Conservation (phyloP, 2,888 invertebrate genomes). For the Temnothorax unifasciatus region DNA sequence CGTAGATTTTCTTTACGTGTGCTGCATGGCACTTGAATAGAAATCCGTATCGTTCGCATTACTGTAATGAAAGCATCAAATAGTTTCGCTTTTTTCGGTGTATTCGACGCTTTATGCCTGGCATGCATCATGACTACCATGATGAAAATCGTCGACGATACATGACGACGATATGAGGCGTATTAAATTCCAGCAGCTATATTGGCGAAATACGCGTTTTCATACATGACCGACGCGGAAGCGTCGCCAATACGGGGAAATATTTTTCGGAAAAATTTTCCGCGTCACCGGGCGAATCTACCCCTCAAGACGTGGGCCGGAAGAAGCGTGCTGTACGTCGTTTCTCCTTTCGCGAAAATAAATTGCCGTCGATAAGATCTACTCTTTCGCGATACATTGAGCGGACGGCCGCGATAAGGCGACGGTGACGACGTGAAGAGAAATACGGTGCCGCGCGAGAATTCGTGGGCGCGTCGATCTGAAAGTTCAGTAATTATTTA, state of each 20-base stretch:
- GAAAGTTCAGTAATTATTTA: constrained; percentile 44
- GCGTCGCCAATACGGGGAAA: constrained; percentile 17
- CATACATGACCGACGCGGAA: constrained; percentile 33
- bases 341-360: constrained; percentile 50
- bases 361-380: constrained; percentile 62
- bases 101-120: no score
- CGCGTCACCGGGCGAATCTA: not conserved
- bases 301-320: not conserved
- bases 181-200: constrained; percentile 24
- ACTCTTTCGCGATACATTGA: constrained; percentile 46
- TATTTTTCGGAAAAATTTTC: constrained; percentile 41
- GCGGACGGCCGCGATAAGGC: constrained; percentile 33
- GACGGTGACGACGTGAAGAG: constrained; percentile 3
- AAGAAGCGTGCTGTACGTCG: not conserved
- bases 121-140: not conserved
- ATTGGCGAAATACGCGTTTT: constrained; percentile 17
- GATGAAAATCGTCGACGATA: constrained; percentile 28
- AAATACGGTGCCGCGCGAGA: not conserved
- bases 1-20: not conserved
- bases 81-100: not conserved
- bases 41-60: not conserved
- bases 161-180: not conserved
- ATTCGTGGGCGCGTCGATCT: constrained; percentile 16
- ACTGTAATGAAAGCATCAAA: not conserved
- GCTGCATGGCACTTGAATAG: no score